Conservation (phyloP, 1,140 invertebrate genomes). For the Geopemphigus sp. region DNA sequence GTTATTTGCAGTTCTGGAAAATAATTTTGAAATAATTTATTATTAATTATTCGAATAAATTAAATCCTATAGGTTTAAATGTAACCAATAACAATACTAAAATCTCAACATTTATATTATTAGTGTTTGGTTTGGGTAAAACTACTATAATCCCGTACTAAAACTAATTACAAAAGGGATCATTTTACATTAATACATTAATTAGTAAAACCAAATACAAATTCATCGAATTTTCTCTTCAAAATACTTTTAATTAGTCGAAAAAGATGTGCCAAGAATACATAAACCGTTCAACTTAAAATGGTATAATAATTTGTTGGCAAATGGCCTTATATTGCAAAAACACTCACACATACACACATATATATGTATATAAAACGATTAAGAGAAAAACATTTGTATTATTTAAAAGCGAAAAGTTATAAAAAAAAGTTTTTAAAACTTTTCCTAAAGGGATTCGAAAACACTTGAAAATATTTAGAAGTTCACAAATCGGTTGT, state of each 20-base stretch:
- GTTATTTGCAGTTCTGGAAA: background rate
- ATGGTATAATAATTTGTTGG: slow-evolving; percentile 2
- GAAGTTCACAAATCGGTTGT: background rate
- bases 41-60: background rate
- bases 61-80: background rate
- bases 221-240: background rate
- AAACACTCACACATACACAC: too few relatives aligned
- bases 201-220: background rate
- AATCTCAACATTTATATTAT: slow-evolving; percentile 9
- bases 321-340: slow-evolving; percentile 1
- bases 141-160: background rate
- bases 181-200: too few relatives aligned
- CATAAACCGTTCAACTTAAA: background rate
- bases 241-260: background rate
- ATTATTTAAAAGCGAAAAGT: slow-evolving; percentile 3
- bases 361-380: background rate
- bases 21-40: background rate
- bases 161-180: slow-evolving; percentile 1
- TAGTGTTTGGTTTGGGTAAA: background rate
- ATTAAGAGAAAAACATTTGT: slow-evolving; percentile 7
- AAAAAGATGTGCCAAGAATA: background rate
- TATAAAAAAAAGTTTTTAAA: slow-evolving; percentile 14
- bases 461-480: slow-evolving; percentile 8
- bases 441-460: background rate
- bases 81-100: background rate